Evolutionary conservation across 2,113 vertebrate species (phyloP), one percentile per base, ranked within the genome.

Genomic region (Aphyosemion australe): DNA sequence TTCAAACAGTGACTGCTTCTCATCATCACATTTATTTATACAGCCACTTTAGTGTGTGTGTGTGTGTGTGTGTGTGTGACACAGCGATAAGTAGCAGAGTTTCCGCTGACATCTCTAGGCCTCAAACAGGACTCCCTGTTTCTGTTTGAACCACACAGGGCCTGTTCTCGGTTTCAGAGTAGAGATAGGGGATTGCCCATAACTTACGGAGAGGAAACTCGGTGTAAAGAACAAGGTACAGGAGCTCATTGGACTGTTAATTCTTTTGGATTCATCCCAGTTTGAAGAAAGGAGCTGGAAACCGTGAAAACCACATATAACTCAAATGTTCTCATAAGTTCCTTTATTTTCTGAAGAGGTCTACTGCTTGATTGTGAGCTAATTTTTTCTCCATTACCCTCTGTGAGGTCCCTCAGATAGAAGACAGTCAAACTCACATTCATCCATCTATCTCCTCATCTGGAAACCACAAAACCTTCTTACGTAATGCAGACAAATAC

Each of bases 361-460:
- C 3, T 32, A 32, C 32, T 32, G 32, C 32, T 7, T 7, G 32
- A 32, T 32, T 5, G 32, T 41, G 11, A 41, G 11, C 39, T 6
- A 6, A 13, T 13, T 42, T 12, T 1, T 42, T 39, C 26, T 37
- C 47, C 14, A 6, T 39, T 65, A 31, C 55, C 87, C 83, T 76
- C 76, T 78, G 69, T 56, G 0, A 37, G 21, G 61, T 12, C 0
- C 31, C 47, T 21, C 45, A 39, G 53, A 51, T 51, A 55, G 10
- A 19, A 56, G 16, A 39, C 32, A 61, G 14, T 15, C 42, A 51
- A 58, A 46, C 49, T 16, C 65, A 54, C 41, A 42, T 75, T 41
- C n/a, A 57, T 45, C 42, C 53, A 12, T n/a, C 14, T 74, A 50
- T 72, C 71, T 59, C 12, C 21, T 77, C n/a, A 63, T 66, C 63